These are phyloP conservation scores for Melanaphis sacchari DNA, from an alignment of 1,140 invertebrate genomes.

Conservation along the genomic window DNA sequence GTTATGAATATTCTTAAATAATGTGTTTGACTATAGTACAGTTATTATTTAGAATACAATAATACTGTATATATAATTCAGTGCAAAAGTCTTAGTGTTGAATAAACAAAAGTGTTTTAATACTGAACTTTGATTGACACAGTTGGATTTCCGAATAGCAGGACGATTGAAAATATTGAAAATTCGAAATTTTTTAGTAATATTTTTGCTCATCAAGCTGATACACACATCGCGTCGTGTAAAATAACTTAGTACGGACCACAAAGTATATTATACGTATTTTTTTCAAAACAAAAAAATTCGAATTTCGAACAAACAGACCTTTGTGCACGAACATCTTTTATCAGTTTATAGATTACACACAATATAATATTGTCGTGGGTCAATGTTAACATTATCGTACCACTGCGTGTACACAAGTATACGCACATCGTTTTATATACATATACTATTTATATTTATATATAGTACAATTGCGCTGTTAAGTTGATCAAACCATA, in stretches of 20 bases:
- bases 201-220: not conserved
- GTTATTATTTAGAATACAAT: not conserved
- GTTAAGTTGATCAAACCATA: conserved; percentile 37
- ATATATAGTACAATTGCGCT: not conserved
- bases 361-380: not conserved
- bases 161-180: not conserved
- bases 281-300: not conserved
- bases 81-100: not conserved
- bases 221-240: not conserved
- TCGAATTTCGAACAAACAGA: not conserved
- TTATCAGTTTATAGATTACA: conserved; percentile 3
- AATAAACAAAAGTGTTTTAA: not conserved
- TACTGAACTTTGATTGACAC: not conserved
- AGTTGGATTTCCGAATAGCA: rapidly evolving
- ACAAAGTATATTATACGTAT: not conserved
- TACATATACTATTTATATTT: not conserved
- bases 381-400: conserved; percentile 36
- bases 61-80: not conserved
- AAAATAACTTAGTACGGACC: not conserved
- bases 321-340: not conserved
- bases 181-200: not conserved
- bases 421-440: no score
- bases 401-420: not conserved
- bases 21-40: not conserved
- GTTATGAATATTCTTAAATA: not conserved